Evolutionary conservation across 1,140 invertebrate genomes (phyloP).

Genomic region (Trichonephila clavata): DNA sequence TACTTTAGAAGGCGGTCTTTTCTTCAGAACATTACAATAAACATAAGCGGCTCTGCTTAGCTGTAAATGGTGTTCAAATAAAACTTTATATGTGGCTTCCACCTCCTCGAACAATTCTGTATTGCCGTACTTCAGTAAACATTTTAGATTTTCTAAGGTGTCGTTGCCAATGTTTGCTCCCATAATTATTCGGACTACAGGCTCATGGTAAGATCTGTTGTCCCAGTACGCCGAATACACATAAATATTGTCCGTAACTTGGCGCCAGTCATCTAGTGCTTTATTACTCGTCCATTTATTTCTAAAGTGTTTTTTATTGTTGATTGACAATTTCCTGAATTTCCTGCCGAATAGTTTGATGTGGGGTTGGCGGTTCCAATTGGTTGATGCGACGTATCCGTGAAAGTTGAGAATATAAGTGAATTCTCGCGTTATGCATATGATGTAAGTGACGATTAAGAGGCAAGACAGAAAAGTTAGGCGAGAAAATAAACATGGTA

Average conservation of each 20-base stretch:
- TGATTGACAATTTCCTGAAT: background rate
- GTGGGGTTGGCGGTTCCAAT: background rate
- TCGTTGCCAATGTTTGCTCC: background rate
- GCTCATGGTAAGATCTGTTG: background rate
- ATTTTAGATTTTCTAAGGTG: background rate
- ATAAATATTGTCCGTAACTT: slow-evolving; percentile 37
- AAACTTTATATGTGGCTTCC: background rate
- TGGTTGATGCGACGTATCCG: slow-evolving; percentile 42
- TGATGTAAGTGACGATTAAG: slow-evolving; percentile 16
- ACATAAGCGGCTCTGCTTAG: slow-evolving; percentile 37
- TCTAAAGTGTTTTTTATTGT: background rate
- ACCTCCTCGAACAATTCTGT: background rate
- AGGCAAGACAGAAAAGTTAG: slow-evolving; percentile 19
- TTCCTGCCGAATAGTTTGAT: background rate
- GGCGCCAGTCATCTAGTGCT: slow-evolving; percentile 20
- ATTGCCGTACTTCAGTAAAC: slow-evolving; percentile 1
- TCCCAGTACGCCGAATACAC: slow-evolving; percentile 75
- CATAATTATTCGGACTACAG: slow-evolving; percentile 60
- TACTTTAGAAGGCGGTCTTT: background rate
- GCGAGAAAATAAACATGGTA: slow-evolving; percentile 44
- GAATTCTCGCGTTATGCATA: slow-evolving; percentile 53
- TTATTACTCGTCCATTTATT: background rate
- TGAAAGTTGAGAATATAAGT: slow-evolving; percentile 55
- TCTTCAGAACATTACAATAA: background rate
- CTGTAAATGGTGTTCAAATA: slow-evolving; percentile 59